Conservation (phyloP, 2,113 vertebrate genomes). For the Xiphias gladius region DNA sequence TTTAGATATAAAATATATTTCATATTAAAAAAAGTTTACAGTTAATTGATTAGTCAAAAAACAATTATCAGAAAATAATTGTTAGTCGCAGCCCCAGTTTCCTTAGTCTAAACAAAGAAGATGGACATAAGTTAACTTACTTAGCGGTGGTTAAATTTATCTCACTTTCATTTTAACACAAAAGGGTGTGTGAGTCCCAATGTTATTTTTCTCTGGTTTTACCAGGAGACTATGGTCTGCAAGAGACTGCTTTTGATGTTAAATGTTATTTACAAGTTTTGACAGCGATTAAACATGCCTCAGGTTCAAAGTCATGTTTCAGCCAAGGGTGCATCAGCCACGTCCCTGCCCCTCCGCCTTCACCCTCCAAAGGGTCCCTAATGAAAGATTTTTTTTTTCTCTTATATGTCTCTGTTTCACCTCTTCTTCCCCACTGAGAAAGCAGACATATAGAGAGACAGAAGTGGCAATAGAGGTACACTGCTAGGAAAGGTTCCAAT, state of each 20-base stretch:
- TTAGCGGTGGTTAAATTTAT: neutral
- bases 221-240: neutral
- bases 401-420: neutral
- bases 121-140: neutral
- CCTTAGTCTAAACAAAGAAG: too few relatives aligned
- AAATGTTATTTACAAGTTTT: constrained; percentile 45
- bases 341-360: constrained; percentile 12
- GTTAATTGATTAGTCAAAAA: neutral
- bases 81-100: neutral
- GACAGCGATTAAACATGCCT: constrained; percentile 55
- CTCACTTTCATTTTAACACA: neutral
- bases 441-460: constrained; percentile 3
- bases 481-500: constrained; percentile 24
- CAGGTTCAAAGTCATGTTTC: constrained; percentile 53
- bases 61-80: too few relatives aligned
- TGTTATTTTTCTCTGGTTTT: neutral
- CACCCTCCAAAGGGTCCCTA: constrained; percentile 22
- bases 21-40: too few relatives aligned
- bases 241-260: constrained; percentile 41
- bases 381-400: constrained; percentile 8
- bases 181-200: neutral
- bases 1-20: neutral
- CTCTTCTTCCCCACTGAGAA: constrained; percentile 12
- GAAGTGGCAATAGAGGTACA: neutral
- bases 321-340: constrained; percentile 32